Evolutionary conservation across 2,797 vertebrate genomes (phyloP).

Genomic region (Argentina silus): DNA sequence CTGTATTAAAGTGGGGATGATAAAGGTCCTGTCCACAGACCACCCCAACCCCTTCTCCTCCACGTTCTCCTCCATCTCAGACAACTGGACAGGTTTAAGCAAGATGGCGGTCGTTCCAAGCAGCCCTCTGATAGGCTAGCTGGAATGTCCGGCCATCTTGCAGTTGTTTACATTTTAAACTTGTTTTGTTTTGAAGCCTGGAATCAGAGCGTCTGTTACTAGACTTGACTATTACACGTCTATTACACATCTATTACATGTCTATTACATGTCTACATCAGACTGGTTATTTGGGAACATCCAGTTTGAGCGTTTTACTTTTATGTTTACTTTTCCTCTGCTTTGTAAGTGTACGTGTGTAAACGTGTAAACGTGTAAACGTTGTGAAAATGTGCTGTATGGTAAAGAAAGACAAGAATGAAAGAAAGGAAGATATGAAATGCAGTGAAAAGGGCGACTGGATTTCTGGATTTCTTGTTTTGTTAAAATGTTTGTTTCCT

Average conservation of each 20-base stretch:
- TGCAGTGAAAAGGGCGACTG: conserved; percentile 62
- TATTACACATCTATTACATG: conserved; percentile 21
- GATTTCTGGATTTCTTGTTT: conserved; percentile 53
- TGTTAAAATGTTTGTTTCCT: conserved; percentile 62
- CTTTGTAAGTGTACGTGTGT: too few species aligned
- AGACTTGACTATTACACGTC: conserved; percentile 23
- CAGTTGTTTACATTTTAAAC: not conserved
- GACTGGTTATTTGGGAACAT: conserved; percentile 54
- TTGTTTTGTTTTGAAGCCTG: not conserved
- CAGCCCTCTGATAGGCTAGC: not conserved
- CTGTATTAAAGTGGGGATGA: not conserved
- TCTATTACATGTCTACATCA: conserved; percentile 34
- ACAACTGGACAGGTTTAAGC: conserved; percentile 32
- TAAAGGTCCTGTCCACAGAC: too few species aligned
- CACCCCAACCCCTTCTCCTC: too few species aligned
- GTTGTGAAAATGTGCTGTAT: conserved; percentile 60
- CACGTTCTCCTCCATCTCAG: conserved; percentile 16
- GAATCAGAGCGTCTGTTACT: not conserved
- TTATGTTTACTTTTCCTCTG: conserved; percentile 26
- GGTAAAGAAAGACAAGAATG: conserved; percentile 52
- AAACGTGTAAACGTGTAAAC: too few species aligned
- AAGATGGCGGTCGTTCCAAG: too few species aligned
- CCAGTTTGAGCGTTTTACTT: conserved; percentile 8
- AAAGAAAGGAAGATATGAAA: conserved; percentile 18
- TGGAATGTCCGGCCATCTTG: not conserved